Conservation (phyloP, 2,888 invertebrate genomes). For the Zhengitettix transpicula region DNA sequence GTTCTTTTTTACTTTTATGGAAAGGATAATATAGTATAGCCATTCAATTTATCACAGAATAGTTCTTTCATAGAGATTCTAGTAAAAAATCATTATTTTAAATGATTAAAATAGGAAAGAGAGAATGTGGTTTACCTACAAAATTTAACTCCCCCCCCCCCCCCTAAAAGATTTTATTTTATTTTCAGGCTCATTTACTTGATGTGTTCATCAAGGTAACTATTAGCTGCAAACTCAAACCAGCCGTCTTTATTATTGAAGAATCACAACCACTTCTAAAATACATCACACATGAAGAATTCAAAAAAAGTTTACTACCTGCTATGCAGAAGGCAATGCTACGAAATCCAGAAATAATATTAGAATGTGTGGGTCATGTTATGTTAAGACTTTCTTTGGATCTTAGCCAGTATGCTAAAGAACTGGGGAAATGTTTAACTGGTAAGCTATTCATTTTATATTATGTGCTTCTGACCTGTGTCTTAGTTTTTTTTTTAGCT, state of each 20-base stretch:
- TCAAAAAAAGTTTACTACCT: constrained; percentile 58
- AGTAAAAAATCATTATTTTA: background rate
- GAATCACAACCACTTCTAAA: constrained; percentile 49
- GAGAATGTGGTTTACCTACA: background rate
- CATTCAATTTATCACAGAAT: too few relatives aligned
- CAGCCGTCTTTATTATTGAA: constrained; percentile 47
- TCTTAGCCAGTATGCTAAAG: constrained; percentile 57
- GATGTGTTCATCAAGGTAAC: constrained; percentile 60
- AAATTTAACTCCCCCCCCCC: background rate
- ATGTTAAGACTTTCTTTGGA: constrained; percentile 54
- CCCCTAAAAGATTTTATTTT: constrained; percentile 7
- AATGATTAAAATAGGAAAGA: background rate
- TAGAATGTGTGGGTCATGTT: constrained; percentile 64
- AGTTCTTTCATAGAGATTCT: background rate
- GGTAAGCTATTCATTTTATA: constrained; percentile 28
- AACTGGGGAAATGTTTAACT: constrained; percentile 67
- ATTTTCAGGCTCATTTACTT: constrained; percentile 39
- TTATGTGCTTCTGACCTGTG: background rate
- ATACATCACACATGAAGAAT: constrained; percentile 44
- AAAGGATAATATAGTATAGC: too few relatives aligned
- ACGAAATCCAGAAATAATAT: constrained; percentile 80
- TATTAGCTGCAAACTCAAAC: constrained; percentile 59
- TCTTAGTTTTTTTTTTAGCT: background rate
- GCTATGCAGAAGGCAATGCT: constrained; percentile 82
- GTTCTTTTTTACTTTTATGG: too few relatives aligned